Evolutionary conservation across 2,797 vertebrate species (phyloP).

Genomic region (Hydrophis major): DNA sequence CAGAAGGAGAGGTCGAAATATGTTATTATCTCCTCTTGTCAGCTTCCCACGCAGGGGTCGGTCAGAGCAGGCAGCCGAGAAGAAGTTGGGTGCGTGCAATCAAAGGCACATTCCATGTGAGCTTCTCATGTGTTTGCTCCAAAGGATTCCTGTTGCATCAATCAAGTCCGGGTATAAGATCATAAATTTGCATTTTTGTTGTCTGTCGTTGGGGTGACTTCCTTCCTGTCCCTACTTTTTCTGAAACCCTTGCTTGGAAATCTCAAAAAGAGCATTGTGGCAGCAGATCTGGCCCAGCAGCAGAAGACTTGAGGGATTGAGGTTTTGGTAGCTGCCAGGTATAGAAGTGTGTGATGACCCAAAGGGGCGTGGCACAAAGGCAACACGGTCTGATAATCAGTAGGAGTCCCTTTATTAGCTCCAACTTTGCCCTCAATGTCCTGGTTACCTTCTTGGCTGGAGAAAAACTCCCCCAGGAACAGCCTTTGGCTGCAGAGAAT

Average conservation of each 20-base stretch:
- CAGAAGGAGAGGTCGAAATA: constrained; percentile 15
- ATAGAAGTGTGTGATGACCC: not conserved
- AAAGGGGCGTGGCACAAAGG: no score
- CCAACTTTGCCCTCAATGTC: no score
- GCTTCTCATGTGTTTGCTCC: constrained; percentile 56
- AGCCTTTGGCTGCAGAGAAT: no score
- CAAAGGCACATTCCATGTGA: constrained; percentile 50
- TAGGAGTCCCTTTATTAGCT: no score
- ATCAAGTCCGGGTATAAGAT: constrained; percentile 52
- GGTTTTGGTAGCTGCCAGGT: not conserved
- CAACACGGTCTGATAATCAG: no score
- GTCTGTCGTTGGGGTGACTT: not conserved
- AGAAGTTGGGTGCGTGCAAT: constrained; percentile 5
- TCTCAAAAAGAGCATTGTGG: not conserved
- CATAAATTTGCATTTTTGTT: constrained; percentile 30
- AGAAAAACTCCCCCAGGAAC: no score
- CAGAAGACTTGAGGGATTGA: not conserved
- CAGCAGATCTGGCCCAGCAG: not conserved
- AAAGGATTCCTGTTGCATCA: constrained; percentile 45
- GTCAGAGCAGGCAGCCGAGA: not conserved
- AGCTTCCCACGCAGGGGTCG: not conserved
- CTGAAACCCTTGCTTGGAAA: not conserved
- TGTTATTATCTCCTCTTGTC: constrained; percentile 2
- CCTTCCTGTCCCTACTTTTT: constrained; percentile 38
- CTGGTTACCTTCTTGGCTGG: no score